Base-by-base conservation (phyloP, 1,140 invertebrate genomes). In the Sycophila sp. region DNA sequence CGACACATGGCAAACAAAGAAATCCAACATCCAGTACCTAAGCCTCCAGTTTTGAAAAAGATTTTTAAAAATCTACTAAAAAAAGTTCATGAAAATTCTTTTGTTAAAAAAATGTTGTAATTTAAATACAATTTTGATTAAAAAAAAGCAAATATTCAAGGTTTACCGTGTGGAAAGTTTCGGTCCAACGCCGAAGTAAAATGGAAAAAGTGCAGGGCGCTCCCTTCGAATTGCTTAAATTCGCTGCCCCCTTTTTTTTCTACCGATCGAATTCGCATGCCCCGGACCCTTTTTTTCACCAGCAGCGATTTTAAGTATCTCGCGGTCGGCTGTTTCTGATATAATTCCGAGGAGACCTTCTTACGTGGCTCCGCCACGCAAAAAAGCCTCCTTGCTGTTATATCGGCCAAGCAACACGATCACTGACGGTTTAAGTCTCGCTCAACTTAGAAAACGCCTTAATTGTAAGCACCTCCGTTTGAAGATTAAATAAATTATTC, bases 221-320 rank as follows among this genome's bases (percentile, higher is more conserved):
- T 2, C 7, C 1, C 7, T 62, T 62, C 47, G 38, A 69, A 53
- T 69, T 69, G 47, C 58, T 69, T 62, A 38, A 62, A 69, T 69
- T 42, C 19, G 58, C 58, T 69, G 42, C 26, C 56, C n/a, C 4
- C 17, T 34, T 68, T 59, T 68, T 68, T 59, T 36, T n/a, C 1
- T n/a, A 15, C n/a, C n/a, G n/a, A n/a, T n/a, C n/a, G n/a, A n/a
- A n/a, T n/a, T n/a, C n/a, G n/a, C n/a, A n/a, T n/a, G n/a, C n/a
- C n/a, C n/a, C n/a, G n/a, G n/a, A n/a, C n/a, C n/a, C n/a, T 45
- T 58, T 62, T 69, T 60, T 42, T 32, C 22, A n/a, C n/a, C 17
- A n/a, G 4, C 42, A 69, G 47, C 58, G 58, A 40, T 53, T 62
- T 69, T 59, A 69, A 69, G 58, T 69, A 69, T 22, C 55, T 1